Percentiles rank a stretch among this genome's conserved stretches.
Evolutionary conservation across 2,113 vertebrate genomes (phyloP).

Genomic region (Lagopus leucura): DNA sequence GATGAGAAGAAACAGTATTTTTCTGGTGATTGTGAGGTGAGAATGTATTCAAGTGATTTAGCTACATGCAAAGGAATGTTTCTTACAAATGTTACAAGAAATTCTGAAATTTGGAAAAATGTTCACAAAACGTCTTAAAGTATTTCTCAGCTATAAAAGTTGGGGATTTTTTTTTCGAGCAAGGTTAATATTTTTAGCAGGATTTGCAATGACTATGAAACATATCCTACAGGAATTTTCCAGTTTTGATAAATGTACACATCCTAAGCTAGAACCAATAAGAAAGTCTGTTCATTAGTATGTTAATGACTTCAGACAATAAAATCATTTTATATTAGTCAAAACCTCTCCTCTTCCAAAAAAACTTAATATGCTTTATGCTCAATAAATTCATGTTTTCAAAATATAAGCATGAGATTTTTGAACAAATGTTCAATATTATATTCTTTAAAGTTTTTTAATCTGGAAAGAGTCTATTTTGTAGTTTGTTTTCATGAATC

Average conservation of each 20-base stretch:
- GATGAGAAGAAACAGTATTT: background rate
- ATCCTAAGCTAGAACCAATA: background rate
- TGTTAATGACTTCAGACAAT: background rate
- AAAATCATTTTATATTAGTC: background rate
- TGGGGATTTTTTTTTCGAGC: background rate
- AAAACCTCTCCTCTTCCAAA: background rate
- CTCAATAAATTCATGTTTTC: background rate
- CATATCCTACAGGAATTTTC: background rate
- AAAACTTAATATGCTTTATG: background rate
- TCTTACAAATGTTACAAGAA: background rate
- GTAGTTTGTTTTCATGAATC: background rate
- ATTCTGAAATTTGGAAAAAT: background rate
- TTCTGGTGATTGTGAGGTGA: background rate
- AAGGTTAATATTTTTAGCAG: background rate
- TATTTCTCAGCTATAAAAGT: background rate
- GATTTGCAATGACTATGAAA: background rate
- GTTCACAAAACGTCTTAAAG: background rate
- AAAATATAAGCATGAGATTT: background rate
- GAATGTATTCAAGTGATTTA: background rate
- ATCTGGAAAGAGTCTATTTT: background rate
- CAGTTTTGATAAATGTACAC: background rate
- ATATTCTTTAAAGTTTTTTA: background rate
- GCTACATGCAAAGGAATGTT: background rate
- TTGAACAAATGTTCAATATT: background rate
- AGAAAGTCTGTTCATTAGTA: background rate